Conservation (phyloP, 2,888 invertebrate species). For the Petrophora chlorosata region DNA sequence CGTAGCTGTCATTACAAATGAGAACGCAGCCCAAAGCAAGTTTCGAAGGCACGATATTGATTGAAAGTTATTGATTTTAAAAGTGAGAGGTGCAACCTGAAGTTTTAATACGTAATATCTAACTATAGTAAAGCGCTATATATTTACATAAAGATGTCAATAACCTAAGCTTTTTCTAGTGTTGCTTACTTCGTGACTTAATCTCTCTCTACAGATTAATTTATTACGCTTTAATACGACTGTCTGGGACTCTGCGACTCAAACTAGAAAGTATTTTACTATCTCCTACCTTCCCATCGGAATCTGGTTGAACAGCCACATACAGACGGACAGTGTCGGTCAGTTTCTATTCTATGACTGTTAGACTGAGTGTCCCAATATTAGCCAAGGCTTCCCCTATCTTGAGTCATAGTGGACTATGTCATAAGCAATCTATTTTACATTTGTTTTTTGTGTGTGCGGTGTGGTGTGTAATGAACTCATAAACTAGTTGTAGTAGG, state of each 20-base stretch:
- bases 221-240: slow-evolving; percentile 8
- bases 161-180: slow-evolving; percentile 8
- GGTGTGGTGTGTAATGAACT: too few species aligned
- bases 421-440: too few species aligned
- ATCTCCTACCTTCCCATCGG: too few species aligned
- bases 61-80: slow-evolving; percentile 10
- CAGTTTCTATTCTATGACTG: too few species aligned
- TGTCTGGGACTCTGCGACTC: slow-evolving; percentile 6
- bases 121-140: slow-evolving; percentile 12
- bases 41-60: not conserved
- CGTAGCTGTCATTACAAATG: too few species aligned
- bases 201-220: slow-evolving; percentile 6
- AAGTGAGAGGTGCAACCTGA: slow-evolving; percentile 14
- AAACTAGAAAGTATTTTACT: slow-evolving; percentile 9
- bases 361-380: too few species aligned
- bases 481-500: too few species aligned
- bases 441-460: too few species aligned
- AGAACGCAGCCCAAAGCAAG: not conserved
- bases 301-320: too few species aligned
- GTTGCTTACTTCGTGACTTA: not conserved
- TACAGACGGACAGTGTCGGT: too few species aligned
- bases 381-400: too few species aligned
- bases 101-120: slow-evolving; percentile 11
- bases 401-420: too few species aligned
- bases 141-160: slow-evolving; percentile 21